Evolutionary conservation across 1,140 invertebrate genomes (phyloP).

Genomic region (Trialeurodes vaporariorum): DNA sequence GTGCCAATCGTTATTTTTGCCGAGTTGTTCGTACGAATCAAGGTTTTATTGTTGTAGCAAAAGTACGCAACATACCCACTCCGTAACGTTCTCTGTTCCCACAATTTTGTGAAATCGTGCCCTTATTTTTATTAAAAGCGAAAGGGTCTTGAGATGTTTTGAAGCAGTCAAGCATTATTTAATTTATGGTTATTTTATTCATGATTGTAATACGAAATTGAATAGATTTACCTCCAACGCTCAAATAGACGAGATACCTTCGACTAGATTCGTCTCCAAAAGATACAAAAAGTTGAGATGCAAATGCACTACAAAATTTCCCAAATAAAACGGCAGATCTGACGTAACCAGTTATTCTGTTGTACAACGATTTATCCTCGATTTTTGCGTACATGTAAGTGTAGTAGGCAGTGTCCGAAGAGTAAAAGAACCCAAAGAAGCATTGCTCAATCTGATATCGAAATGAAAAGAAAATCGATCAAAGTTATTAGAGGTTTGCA

Average conservation of each 20-base stretch:
- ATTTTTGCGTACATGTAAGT: constrained; percentile 92
- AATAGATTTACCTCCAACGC: constrained; percentile 15
- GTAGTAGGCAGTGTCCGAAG: constrained; percentile 81
- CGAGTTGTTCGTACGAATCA: no score
- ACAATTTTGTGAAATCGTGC: no score
- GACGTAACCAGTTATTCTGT: constrained; percentile 51
- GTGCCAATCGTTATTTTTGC: no score
- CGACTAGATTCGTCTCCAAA: not conserved
- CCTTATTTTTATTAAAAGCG: no score
- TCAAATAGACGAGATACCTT: constrained; percentile 10
- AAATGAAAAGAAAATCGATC: constrained; percentile 25
- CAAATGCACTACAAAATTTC: constrained; percentile 3
- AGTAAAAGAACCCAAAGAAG: constrained; percentile 69
- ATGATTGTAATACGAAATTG: no score
- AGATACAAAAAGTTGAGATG: constrained; percentile 10
- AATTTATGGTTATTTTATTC: no score
- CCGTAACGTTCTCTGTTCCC: no score
- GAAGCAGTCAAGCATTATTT: no score
- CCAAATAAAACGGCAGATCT: constrained; percentile 12
- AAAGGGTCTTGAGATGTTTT: no score
- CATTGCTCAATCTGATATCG: constrained; percentile 35
- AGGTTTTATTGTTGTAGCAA: no score
- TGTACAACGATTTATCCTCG: constrained; percentile 52
- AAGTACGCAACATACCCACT: no score
- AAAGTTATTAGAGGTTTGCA: no score